These are phyloP conservation scores for Oreohelix idahoensis DNA, from an alignment of 1,140 invertebrate genomes.

Conservation along the genomic window DNA sequence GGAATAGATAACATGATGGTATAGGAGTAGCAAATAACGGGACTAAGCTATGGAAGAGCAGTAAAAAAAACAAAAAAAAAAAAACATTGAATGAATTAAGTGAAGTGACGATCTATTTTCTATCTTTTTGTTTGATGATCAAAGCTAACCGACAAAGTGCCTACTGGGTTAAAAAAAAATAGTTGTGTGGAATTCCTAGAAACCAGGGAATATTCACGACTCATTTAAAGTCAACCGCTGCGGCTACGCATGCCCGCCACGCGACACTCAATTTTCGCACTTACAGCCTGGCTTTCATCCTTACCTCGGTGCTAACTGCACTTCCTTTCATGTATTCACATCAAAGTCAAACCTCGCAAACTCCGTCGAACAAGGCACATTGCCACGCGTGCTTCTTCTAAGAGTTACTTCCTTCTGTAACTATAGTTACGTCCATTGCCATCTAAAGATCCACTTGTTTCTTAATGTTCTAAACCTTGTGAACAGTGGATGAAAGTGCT, in stretches of 20 bases:
- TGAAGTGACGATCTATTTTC: too few species aligned
- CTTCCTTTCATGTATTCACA: not conserved
- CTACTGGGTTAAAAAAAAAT: not conserved
- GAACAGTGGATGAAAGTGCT: not conserved
- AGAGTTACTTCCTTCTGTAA: not conserved
- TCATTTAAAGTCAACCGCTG: not conserved
- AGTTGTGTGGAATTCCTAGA: not conserved
- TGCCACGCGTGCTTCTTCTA: not conserved
- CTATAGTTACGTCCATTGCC: not conserved
- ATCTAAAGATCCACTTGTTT: not conserved
- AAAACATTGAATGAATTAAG: too few species aligned
- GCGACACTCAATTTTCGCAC: constrained; percentile 2
- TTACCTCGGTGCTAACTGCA: not conserved
- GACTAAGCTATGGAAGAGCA: too few species aligned
- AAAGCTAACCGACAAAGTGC: too few species aligned
- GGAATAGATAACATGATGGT: too few species aligned
- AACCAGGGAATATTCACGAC: not conserved
- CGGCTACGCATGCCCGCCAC: not conserved
- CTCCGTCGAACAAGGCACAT: not conserved
- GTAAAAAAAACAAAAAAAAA: too few species aligned
- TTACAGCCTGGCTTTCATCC: constrained; percentile 1
- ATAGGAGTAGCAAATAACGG: too few species aligned
- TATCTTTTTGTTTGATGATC: too few species aligned
- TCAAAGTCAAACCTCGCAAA: not conserved
- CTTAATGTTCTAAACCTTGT: not conserved